Base-by-base conservation (phyloP, 35 echinoderm and acorn worm genomes). In the Acanthaster planci region DNA sequence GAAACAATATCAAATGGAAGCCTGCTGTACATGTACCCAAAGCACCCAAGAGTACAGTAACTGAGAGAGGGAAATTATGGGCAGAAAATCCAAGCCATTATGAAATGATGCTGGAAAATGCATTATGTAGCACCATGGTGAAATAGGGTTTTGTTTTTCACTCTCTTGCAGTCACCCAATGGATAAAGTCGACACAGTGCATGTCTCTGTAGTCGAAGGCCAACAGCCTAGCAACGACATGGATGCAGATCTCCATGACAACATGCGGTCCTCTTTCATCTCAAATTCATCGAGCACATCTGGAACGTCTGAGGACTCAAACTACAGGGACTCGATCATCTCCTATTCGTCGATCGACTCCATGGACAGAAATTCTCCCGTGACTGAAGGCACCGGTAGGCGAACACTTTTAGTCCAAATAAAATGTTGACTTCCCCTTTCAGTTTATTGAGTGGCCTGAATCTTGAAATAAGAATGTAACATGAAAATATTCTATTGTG, bases 181-280 rank as follows among this genome's bases (percentile, higher is more conserved):
- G 64, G 64, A 72, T 72, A 72, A 72, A 72, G 23, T 14, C 14
- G 64, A 72, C 64, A 72, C 64, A 5, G 64, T 72, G 64, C 64
- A 72, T 26, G 30, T 72, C 23, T 72, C 64, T 27, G 14, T 72
- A 7, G 64, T 26, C 10, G 64, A 72, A 34, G 64, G 34, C 1
- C 64, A 72, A 7, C 64, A 72, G 34, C 34, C 64, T 31, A 72
- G 26, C 30, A 72, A 72, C 64, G 26, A 72, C 64, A 72, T 72
- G 64, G 64, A 72, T 34, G 34, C 8, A 19, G 64, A 72, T 72
- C 64, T 72, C 64, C 64, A 72, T 34, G 64, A 72, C 64, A 72
- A 34, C 23, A 9, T 26, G 14, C 64, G 64, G 14, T 72, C 64
- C 34, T 72, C 64, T 26, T 72, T 72, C 64, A 72, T 72, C 64